Evolutionary conservation across 2,113 vertebrate species (phyloP), one percentile per base, ranked within the genome.

Genomic region (Passer domesticus): DNA sequence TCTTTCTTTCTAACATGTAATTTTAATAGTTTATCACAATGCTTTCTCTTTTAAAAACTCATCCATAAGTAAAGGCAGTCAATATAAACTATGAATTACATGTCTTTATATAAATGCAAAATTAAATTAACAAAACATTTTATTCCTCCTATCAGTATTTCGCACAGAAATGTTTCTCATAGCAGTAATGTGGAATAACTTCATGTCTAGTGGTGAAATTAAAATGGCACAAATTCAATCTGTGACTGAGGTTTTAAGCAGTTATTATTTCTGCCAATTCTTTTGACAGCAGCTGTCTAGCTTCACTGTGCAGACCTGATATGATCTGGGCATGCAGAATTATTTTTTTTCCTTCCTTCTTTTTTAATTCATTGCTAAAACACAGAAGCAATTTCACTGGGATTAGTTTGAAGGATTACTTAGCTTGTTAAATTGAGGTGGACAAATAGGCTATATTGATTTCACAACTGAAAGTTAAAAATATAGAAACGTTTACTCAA

Each of bases 381-480:
- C 28, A 87, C 66, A 75, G 68, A 35, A 96, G 15, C 30, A 94
- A 73, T 96, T 90, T 91, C 33, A 59, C 31, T 59, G 27, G 64
- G 43, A 60, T 97, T 90, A 96, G 56, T 73, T 66, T 79, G 83
- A 89, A 95, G 79, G 91, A 95, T 92, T 96, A 78, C 70, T 69
- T 72, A 77, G 13, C 73, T 95, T 95, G 63, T 84, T 74, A 97
- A 94, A 95, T 43, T 70, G 90, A 95, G 53, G 33, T 92, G 94
- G 91, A 91, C 91, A 95, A 95, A 96, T 52, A 87, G 59, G 89
- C 56, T 64, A 77, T 37, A 73, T 76, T 58, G 81, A 87, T 95
- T 96, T 96, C 73, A 78, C 78, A 96, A 83, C 70, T 70, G 87
- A 87, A 96, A 83, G 56, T 91, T 92, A 83, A 93, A 97, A 93